Evolutionary conservation across 2,113 vertebrate genomes (phyloP), one percentile per base, ranked within the genome.

Genomic region (Melanocharis versteri): DNA sequence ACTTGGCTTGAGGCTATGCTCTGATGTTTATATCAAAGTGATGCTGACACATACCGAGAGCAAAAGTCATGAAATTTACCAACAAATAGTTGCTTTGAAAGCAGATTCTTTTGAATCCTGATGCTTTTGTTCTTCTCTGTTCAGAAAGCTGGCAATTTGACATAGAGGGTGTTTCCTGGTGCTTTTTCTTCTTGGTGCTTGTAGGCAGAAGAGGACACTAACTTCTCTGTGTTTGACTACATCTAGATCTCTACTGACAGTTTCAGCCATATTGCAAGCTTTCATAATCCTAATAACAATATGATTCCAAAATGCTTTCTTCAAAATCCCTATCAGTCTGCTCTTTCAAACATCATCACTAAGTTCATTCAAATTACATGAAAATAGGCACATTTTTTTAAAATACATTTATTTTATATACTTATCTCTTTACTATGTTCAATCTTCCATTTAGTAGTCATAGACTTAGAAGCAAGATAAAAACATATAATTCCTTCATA

Each of bases 11-110:
- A 93, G 77, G 77, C 51, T 87, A 9, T 30, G 30, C 60, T 95
- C 39, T 88, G 81, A 95, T 93, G 70, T 92, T 79, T 85, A 37
- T 71, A 92, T 93, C 83, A 95, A 94, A 94, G 88, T 78, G 70
- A 48, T 72, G 23, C 37, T 80, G 80, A 92, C 83, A 95, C 19
- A 61, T 45, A 91, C 37, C 0, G 2, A 80, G 77, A 93, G n/a
- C 37, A 85, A 93, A 91, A 89, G 48, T 66, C 51, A 80, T 76
- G 56, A 89, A 72, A 89, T 87, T 85, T 89, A 90, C 77, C 61
- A 87, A 75, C 62, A 87, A 94, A 95, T 71, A 78, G 24, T 19
- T 62, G 56, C 44, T 94, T 78, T 92, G 72, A 83, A 83, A 86
- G 50, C 13, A 66, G 48, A 13, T 89, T 53, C 50, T 83, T 76